Base-by-base conservation (phyloP, 2,113 vertebrate species). In the Varanus salvator region DNA sequence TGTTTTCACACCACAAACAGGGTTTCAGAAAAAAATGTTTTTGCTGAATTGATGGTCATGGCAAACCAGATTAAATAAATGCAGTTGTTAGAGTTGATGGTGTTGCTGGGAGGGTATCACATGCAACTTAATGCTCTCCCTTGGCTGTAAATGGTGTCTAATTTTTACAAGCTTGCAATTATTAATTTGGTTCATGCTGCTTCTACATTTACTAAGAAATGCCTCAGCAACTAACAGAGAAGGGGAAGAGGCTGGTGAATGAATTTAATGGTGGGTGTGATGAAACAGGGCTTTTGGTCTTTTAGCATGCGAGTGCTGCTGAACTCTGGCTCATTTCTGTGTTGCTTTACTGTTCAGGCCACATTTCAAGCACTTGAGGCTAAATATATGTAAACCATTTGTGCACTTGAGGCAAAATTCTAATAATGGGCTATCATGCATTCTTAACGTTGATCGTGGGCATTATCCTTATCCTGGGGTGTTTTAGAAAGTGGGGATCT, bases 401-500 rank as follows among this genome's bases (percentile, higher is more conserved):
- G 95, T 93, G 89, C 90, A 71, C 64, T 68, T 84, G 87, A 94
- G 95, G 97, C 97, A 96, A 96, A 95, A 92, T 95, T 92, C 85
- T 91, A 95, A 95, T 91, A 93, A 94, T 90, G 95, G 91, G 69
- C 86, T 91, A 91, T 94, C 68, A 4, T 89, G 88, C 72, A 83
- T 54, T 92, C 91, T 96, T 93, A 93, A 87, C 84, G 87, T 94
- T 88, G 93, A 86, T 96, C 85, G 97, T 97, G 89, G 95, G 92
- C 88, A 92, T 94, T 93, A 91, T 92, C 95, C 92, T 94, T 96
- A 96, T 97, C 94, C 95, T 96, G 87, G 85, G 83, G 87, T 91
- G 88, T 85, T 92, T 86, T 95, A 92, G 95, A 94, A 95, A 92
- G 94, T 93, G 84, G 50, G 81, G 90, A 90, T 91, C 91, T 92